Evolutionary conservation across 2,888 invertebrate species (phyloP).

Genomic region (Limnephilus lunatus): DNA sequence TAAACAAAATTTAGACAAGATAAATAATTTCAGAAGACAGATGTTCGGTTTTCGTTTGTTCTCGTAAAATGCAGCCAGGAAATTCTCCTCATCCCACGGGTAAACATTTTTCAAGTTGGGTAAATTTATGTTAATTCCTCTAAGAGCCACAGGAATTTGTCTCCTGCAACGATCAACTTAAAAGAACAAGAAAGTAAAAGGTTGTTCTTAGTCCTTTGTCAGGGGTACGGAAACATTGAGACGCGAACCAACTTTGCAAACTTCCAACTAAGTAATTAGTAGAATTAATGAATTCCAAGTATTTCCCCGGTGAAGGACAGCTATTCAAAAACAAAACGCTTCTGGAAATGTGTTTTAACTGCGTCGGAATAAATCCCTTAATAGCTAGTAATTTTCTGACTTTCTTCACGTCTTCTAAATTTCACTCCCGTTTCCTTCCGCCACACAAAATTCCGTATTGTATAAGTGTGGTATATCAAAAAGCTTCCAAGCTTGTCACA

Average conservation of each 20-base stretch:
- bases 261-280: neutral
- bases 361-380: neutral
- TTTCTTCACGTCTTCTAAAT: neutral
- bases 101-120: neutral
- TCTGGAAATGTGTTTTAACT: neutral
- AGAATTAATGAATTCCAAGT: neutral
- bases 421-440: neutral
- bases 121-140: conserved; percentile 3
- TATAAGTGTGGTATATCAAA: no score
- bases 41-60: neutral
- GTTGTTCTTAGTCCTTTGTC: neutral
- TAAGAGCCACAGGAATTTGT: conserved; percentile 14
- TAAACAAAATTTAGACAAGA: neutral
- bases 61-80: neutral
- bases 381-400: neutral
- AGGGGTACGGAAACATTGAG: neutral
- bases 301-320: neutral
- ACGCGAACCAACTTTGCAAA: neutral
- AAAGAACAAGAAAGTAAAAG: conserved; percentile 22
- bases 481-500: no score
- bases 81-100: neutral
- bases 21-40: neutral
- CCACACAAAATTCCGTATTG: neutral
- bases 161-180: conserved; percentile 20
- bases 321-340: neutral